These are phyloP conservation scores for Elymnias hypermnestra DNA, from an alignment of 1,140 invertebrate species.

Conservation along the genomic window DNA sequence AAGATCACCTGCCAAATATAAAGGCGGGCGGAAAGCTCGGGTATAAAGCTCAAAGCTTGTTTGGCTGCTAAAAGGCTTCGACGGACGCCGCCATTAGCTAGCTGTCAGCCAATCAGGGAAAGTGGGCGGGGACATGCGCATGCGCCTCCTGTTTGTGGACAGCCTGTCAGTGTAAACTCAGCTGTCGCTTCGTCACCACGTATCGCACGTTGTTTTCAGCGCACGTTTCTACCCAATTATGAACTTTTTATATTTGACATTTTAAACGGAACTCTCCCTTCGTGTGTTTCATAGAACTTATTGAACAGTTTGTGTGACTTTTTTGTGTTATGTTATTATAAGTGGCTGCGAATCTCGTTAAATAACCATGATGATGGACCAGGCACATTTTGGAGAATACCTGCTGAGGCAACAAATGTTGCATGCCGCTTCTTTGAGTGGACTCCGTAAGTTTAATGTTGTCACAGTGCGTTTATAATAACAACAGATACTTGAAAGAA, in stretches of 20 bases:
- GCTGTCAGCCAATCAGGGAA: slow-evolving; percentile 38
- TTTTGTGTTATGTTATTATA: slow-evolving; percentile 18
- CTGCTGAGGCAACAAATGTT: slow-evolving; percentile 69
- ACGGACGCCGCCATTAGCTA: slow-evolving; percentile 46
- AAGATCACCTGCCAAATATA: slow-evolving; percentile 46
- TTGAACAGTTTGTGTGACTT: slow-evolving; percentile 13
- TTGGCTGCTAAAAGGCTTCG: slow-evolving; percentile 39
- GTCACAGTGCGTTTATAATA: neutral
- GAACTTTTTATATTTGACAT: slow-evolving; percentile 37
- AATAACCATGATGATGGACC: slow-evolving; percentile 67
- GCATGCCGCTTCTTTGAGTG: slow-evolving; percentile 61
- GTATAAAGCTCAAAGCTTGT: slow-evolving; percentile 15
- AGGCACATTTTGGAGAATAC: slow-evolving; percentile 66
- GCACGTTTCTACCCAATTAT: slow-evolving; percentile 41
- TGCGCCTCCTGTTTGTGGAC: slow-evolving; percentile 51
- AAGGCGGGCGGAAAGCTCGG: slow-evolving; percentile 54
- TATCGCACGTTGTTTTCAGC: slow-evolving; percentile 16
- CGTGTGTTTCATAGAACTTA: too few relatives aligned
- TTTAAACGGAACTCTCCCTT: neutral
- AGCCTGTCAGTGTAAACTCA: slow-evolving; percentile 53
- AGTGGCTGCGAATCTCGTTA: slow-evolving; percentile 27
- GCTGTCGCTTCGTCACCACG: slow-evolving; percentile 52
- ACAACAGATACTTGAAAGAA: neutral
- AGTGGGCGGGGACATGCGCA: slow-evolving; percentile 55
- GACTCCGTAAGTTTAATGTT: slow-evolving; percentile 56